These are phyloP conservation scores for Aldabrachelys gigantea DNA, from an alignment of 2,113 vertebrate genomes.

Conservation along the genomic window DNA sequence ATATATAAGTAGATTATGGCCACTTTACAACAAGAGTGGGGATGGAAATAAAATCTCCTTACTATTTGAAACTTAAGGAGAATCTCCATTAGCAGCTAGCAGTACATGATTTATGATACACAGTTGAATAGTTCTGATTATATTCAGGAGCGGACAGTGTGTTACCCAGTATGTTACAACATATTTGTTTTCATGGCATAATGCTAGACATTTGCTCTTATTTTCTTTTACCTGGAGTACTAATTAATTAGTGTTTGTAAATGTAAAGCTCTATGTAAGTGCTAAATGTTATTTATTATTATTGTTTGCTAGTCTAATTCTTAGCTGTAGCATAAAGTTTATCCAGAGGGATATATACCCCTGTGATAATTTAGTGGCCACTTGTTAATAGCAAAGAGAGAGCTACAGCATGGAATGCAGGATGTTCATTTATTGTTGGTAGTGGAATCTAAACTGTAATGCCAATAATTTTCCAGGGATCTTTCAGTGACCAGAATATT, in stretches of 20 bases:
- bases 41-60: background rate
- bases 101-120: fast-evolving
- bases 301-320: conserved; percentile 36
- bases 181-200: background rate
- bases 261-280: conserved; percentile 38
- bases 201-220: background rate
- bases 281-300: conserved; percentile 43
- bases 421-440: background rate
- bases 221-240: background rate
- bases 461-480: background rate
- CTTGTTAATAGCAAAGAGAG: background rate
- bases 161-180: background rate
- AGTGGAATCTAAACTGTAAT: background rate
- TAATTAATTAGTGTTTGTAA: conserved; percentile 50
- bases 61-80: background rate
- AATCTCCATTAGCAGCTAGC: background rate
- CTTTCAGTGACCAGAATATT: background rate
- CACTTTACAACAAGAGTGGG: background rate
- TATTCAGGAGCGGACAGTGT: fast-evolving
- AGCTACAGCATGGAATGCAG: background rate
- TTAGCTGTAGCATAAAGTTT: background rate
- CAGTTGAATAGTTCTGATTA: background rate
- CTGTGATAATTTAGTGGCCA: background rate
- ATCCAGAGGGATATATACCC: background rate
- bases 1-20: background rate